Percentiles rank a stretch among this genome's conserved stretches.
These are phyloP conservation scores for Zaprionus inermis DNA, from an alignment of 1,140 invertebrate species.

Conservation along the genomic window DNA sequence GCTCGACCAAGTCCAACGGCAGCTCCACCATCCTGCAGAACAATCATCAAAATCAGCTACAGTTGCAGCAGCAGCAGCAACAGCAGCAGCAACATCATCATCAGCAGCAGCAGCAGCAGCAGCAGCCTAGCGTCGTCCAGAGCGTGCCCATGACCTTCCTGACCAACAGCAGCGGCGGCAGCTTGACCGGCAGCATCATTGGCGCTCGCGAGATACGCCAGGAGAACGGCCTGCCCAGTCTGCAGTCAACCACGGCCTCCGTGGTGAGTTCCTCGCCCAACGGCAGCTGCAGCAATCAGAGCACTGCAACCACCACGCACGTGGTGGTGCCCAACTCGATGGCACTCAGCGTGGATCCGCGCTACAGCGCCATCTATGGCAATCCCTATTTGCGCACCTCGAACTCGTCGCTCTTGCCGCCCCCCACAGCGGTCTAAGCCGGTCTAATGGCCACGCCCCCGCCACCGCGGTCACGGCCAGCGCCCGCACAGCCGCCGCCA, in stretches of 20 bases:
- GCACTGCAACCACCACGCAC: slow-evolving; percentile 73
- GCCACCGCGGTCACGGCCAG: neutral
- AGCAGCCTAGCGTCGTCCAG: slow-evolving; percentile 47
- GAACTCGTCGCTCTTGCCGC: slow-evolving; percentile 85
- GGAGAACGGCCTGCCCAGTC: slow-evolving; percentile 78
- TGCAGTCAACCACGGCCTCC: slow-evolving; percentile 80
- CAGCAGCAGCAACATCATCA: slow-evolving; percentile 64
- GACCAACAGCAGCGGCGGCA: slow-evolving; percentile 74
- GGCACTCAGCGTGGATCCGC: slow-evolving; percentile 89
- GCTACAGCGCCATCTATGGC: slow-evolving; percentile 94
- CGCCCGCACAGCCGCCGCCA: neutral
- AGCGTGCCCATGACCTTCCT: slow-evolving; percentile 80
- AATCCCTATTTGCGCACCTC: slow-evolving; percentile 92
- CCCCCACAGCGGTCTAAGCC: slow-evolving; percentile 76
- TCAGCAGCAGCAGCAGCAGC: slow-evolving; percentile 50
- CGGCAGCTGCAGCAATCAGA: slow-evolving; percentile 81
- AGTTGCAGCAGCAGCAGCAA: slow-evolving; percentile 74
- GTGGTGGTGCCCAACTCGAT: slow-evolving; percentile 72
- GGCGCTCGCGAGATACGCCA: slow-evolving; percentile 78
- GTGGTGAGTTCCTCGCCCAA: slow-evolving; percentile 83
- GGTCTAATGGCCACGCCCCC: no score
- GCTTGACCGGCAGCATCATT: slow-evolving; percentile 81
- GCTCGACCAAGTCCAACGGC: slow-evolving; percentile 80
- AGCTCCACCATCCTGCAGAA: slow-evolving; percentile 80
- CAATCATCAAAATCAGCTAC: slow-evolving; percentile 79